Conservation (phyloP, 2,797 vertebrate genomes). For the Peromyscus aztecus region DNA sequence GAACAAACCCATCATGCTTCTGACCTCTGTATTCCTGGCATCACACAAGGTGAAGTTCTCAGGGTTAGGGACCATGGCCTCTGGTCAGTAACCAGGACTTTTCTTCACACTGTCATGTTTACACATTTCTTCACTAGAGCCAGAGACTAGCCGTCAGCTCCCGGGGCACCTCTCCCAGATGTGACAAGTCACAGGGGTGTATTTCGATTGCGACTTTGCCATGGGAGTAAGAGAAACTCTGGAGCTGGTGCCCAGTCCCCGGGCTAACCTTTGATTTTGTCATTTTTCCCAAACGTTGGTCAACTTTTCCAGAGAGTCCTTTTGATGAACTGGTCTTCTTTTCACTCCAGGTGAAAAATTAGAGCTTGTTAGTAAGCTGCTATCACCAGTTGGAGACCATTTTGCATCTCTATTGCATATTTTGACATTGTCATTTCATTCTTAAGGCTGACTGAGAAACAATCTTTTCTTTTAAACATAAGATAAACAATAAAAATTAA, state of each 20-base stretch:
- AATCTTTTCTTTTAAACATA: background rate
- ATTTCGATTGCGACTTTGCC: constrained; percentile 70
- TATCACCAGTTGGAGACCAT: background rate
- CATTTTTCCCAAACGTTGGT: constrained; percentile 44
- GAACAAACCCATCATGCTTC: constrained; percentile 57
- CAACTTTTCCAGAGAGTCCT: constrained; percentile 53
- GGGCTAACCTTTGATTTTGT: constrained; percentile 55
- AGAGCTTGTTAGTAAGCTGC: background rate
- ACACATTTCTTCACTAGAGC: constrained; percentile 73
- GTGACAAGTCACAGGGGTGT: constrained; percentile 73
- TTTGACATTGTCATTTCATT: background rate
- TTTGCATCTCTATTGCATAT: background rate
- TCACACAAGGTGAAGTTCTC: constrained; percentile 42
- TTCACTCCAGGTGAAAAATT: constrained; percentile 51
- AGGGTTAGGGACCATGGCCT: constrained; percentile 22
- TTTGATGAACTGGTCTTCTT: constrained; percentile 29
- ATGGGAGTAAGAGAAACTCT: constrained; percentile 59
- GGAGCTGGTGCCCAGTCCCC: constrained; percentile 35
- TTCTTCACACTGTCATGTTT: constrained; percentile 62
- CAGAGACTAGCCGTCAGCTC: constrained; percentile 52
- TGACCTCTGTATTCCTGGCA: constrained; percentile 72
- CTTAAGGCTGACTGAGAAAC: background rate
- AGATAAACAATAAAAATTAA: constrained; percentile 21
- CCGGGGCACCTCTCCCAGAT: constrained; percentile 76
- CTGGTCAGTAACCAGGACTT: constrained; percentile 48